phyloP scores from a whole-genome alignment of 2,888 invertebrate species.

The Nipponacmea schrenckii region DNA sequence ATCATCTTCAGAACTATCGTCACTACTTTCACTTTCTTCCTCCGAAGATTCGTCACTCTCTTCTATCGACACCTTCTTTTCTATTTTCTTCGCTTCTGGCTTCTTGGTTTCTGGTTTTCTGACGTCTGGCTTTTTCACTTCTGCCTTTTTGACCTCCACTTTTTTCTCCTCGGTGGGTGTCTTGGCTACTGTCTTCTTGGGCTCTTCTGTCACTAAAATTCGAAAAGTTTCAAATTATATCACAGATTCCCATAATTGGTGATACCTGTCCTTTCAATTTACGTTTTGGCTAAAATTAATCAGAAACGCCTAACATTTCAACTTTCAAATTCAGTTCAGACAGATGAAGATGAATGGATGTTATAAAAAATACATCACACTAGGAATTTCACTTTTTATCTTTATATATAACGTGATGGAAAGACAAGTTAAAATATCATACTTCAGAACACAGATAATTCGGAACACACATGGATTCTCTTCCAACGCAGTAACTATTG shows the following conservation, averaged over 20 bases:
- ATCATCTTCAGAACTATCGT: conserved; percentile 66
- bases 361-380: too few species aligned
- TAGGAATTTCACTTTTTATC: too few species aligned
- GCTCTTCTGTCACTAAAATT: conserved; percentile 23
- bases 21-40: conserved; percentile 69
- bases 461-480: too few species aligned
- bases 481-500: too few species aligned
- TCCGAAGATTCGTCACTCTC: conserved; percentile 49
- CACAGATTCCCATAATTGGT: too few species aligned
- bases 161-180: conserved; percentile 81
- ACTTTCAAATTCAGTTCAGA: too few species aligned
- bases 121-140: conserved; percentile 75
- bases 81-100: conserved; percentile 49
- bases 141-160: conserved; percentile 80
- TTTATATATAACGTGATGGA: too few species aligned
- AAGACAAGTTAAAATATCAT: too few species aligned
- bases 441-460: too few species aligned
- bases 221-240: conserved; percentile 16
- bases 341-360: not conserved
- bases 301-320: too few species aligned
- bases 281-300: too few species aligned
- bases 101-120: conserved; percentile 23
- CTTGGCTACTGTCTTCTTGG: conserved; percentile 65
- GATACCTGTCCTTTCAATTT: too few species aligned
- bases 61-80: conserved; percentile 57